These are phyloP conservation scores for Myathropa florea DNA, from an alignment of 2,888 invertebrate genomes.

Conservation along the genomic window DNA sequence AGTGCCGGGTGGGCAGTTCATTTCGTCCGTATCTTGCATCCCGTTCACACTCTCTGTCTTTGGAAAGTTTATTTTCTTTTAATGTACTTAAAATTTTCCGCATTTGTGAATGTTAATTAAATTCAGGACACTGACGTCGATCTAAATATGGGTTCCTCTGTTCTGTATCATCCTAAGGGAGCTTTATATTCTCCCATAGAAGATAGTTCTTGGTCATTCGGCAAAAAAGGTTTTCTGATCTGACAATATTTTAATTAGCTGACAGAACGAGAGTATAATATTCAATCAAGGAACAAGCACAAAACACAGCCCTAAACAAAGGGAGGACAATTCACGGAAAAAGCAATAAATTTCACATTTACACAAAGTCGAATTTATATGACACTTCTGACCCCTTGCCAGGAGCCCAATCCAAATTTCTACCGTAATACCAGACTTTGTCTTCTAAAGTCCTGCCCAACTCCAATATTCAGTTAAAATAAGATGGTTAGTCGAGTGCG, in stretches of 20 bases:
- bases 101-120: slow-evolving; percentile 69
- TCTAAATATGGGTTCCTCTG: slow-evolving; percentile 28
- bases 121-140: slow-evolving; percentile 54
- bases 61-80: slow-evolving; percentile 63
- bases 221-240: slow-evolving; percentile 37
- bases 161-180: neutral
- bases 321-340: slow-evolving; percentile 54
- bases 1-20: slow-evolving; percentile 36
- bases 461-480: slow-evolving; percentile 18
- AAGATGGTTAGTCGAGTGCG: slow-evolving; percentile 71
- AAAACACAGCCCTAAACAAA: slow-evolving; percentile 65
- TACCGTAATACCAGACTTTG: slow-evolving; percentile 65
- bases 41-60: slow-evolving; percentile 5
- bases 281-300: slow-evolving; percentile 61
- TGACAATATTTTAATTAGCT: slow-evolving; percentile 70
- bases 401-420: slow-evolving; percentile 63
- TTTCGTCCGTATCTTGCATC: neutral
- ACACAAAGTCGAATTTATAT: slow-evolving; percentile 80
- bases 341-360: slow-evolving; percentile 75
- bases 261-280: slow-evolving; percentile 66
- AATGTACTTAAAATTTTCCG: slow-evolving; percentile 71
- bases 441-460: slow-evolving; percentile 45
- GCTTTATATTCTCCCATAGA: neutral
- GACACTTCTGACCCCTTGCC: slow-evolving; percentile 77
- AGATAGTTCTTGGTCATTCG: slow-evolving; percentile 48